Conservation (phyloP, 1,140 invertebrate genomes). For the Bombus waltoni region DNA sequence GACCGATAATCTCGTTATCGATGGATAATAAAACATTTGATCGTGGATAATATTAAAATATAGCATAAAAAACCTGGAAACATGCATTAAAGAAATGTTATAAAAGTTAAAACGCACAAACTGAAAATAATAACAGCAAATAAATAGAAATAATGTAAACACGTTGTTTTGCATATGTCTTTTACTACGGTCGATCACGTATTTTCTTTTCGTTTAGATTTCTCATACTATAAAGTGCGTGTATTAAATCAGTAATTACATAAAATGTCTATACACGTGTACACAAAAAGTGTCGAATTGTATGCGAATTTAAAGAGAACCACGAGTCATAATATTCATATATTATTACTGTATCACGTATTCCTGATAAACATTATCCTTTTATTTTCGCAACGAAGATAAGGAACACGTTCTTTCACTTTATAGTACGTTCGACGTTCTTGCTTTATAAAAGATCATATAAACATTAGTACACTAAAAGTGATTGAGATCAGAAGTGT, state of each 20-base stretch:
- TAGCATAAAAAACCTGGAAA: slow-evolving; percentile 79
- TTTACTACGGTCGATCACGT: slow-evolving; percentile 50
- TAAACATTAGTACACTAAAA: slow-evolving; percentile 58
- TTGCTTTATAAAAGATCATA: not conserved
- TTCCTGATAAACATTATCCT: not conserved
- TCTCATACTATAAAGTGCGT: slow-evolving; percentile 44
- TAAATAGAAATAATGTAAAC: slow-evolving; percentile 53
- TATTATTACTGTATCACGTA: not conserved
- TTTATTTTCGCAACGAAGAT: not conserved
- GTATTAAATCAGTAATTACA: no score
- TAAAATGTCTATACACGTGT: no score
- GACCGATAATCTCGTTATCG: slow-evolving; percentile 11
- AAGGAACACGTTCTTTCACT: not conserved
- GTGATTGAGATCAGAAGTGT: slow-evolving; percentile 61
- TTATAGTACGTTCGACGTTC: slow-evolving; percentile 39
- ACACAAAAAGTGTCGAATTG: no score
- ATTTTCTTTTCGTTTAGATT: slow-evolving; percentile 6
- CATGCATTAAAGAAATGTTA: slow-evolving; percentile 79
- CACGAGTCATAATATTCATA: not conserved
- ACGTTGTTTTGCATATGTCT: not conserved
- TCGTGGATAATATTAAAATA: slow-evolving; percentile 63
- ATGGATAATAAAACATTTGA: slow-evolving; percentile 66
- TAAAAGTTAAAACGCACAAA: slow-evolving; percentile 70
- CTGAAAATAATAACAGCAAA: slow-evolving; percentile 68
- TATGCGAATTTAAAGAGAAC: not conserved